These are phyloP conservation scores for Epirrhoe tristata DNA, from an alignment of 2,888 invertebrate species.

Conservation along the genomic window DNA sequence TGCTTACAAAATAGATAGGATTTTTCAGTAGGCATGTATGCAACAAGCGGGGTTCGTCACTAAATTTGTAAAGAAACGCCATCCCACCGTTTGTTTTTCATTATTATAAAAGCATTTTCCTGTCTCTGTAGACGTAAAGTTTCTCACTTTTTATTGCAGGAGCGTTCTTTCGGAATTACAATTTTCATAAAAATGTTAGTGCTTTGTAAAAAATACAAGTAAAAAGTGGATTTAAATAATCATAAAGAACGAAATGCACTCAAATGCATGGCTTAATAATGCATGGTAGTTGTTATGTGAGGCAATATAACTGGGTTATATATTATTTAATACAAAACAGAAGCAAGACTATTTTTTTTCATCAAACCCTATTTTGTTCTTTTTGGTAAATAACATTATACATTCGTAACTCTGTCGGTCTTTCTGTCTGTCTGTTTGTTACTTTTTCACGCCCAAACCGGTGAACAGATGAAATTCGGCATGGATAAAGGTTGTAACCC, in stretches of 20 bases:
- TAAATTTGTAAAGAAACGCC: slow-evolving; percentile 51
- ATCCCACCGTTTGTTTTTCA: slow-evolving; percentile 51
- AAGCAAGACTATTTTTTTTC: too few relatives aligned
- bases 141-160: slow-evolving; percentile 26
- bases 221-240: slow-evolving; percentile 1
- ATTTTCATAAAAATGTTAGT: slow-evolving; percentile 17
- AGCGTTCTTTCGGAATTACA: slow-evolving; percentile 18
- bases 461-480: too few relatives aligned
- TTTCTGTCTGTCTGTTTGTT: too few relatives aligned
- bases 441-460: too few relatives aligned
- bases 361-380: too few relatives aligned
- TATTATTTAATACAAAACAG: too few relatives aligned
- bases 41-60: slow-evolving; percentile 29
- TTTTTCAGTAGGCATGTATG: neutral
- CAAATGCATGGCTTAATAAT: neutral
- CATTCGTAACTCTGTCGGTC: too few relatives aligned
- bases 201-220: neutral
- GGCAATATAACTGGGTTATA: too few relatives aligned
- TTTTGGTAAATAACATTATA: too few relatives aligned
- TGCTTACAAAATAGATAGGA: neutral
- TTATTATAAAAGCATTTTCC: slow-evolving; percentile 64
- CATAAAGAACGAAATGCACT: neutral
- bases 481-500: too few relatives aligned
- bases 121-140: slow-evolving; percentile 50
- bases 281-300: too few relatives aligned